phyloP scores from a whole-genome alignment of 2,888 invertebrate genomes.

The Drosophila ochracea region DNA sequence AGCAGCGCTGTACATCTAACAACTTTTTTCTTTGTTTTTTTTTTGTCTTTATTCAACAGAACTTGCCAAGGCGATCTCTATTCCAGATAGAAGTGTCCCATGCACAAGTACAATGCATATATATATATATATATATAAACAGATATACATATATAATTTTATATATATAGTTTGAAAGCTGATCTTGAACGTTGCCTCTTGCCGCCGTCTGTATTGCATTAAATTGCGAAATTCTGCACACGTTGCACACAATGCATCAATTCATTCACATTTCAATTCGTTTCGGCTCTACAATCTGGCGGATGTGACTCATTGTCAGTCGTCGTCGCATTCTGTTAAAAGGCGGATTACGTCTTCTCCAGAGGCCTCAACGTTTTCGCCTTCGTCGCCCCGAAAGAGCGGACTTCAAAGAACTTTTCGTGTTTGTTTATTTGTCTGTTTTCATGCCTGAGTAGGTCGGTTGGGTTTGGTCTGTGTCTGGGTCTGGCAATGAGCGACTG shows the following conservation, averaged over 20 bases:
- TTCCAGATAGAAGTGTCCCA: conserved; percentile 48
- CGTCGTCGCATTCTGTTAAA: conserved; percentile 55
- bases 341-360: conserved; percentile 47
- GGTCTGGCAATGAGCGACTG: conserved; percentile 1
- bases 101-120: conserved; percentile 10
- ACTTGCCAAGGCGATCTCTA: conserved; percentile 37
- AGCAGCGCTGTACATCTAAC: conserved; percentile 43
- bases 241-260: conserved; percentile 63
- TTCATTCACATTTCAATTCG: conserved; percentile 45
- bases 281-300: conserved; percentile 40
- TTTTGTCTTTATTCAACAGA: conserved; percentile 25
- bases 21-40: conserved; percentile 3
- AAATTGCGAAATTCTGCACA: conserved; percentile 75
- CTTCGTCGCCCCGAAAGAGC: neutral
- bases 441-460: conserved; percentile 70
- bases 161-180: conserved; percentile 29
- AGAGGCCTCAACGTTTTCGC: conserved; percentile 13
- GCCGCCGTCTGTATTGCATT: conserved; percentile 23
- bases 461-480: conserved; percentile 16
- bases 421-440: conserved; percentile 57
- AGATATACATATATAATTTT: neutral
- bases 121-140: neutral
- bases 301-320: conserved; percentile 68
- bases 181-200: conserved; percentile 38
- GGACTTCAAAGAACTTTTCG: conserved; percentile 27